Evolutionary conservation across 2,113 vertebrate species (phyloP).

Genomic region (Prionailurus viverrinus): DNA sequence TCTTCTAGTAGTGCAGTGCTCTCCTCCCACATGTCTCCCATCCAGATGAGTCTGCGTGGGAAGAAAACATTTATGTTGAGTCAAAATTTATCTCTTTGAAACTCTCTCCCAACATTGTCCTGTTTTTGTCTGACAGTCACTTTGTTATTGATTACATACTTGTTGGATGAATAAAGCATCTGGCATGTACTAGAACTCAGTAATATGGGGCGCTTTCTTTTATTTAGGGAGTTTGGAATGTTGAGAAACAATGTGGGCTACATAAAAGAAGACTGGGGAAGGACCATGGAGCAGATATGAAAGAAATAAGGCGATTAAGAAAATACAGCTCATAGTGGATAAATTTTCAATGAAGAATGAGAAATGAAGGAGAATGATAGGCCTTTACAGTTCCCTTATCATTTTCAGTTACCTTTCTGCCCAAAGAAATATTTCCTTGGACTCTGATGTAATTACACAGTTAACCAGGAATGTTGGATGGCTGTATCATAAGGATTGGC

Average conservation of each 20-base stretch:
- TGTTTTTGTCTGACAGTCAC: background rate
- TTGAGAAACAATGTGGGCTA: background rate
- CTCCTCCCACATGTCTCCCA: background rate
- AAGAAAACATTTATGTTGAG: background rate
- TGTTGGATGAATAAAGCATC: constrained; percentile 20
- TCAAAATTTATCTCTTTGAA: constrained; percentile 3
- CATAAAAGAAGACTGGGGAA: background rate
- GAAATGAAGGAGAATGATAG: constrained; percentile 1
- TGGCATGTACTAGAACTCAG: background rate
- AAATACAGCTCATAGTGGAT: background rate
- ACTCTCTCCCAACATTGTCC: background rate
- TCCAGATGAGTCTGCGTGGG: too few relatives aligned
- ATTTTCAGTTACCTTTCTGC: constrained; percentile 1
- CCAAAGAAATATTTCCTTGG: constrained; percentile 26
- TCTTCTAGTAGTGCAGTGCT: background rate
- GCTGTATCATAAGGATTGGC: background rate
- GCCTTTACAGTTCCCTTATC: background rate
- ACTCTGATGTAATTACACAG: background rate
- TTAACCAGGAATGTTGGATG: background rate
- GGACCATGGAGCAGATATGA: background rate
- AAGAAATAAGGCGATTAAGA: background rate
- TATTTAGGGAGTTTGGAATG: background rate
- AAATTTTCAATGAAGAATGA: background rate
- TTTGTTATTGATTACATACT: background rate
- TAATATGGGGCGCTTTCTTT: background rate